A percentile compares a stretch with the other conserved stretches of the same genome.
phyloP scores from a whole-genome alignment of 2,888 invertebrate species.

The Sarcophaga carnaria region DNA sequence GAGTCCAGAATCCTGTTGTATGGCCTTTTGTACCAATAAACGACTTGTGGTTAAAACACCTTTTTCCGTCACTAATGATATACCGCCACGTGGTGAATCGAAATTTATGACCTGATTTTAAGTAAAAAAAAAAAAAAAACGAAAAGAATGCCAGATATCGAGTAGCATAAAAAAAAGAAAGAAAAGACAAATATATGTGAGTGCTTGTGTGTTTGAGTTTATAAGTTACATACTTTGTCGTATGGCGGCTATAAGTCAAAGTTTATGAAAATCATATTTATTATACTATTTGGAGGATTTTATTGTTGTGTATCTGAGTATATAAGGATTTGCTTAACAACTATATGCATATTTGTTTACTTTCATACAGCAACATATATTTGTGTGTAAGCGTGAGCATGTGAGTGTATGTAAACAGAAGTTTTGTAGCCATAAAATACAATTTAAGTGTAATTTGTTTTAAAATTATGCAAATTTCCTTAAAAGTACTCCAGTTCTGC shows the following conservation, averaged over 20 bases:
- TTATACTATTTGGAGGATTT: slow-evolving; percentile 20
- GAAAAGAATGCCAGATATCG: slow-evolving; percentile 45
- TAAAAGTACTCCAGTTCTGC: slow-evolving; percentile 5
- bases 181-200: slow-evolving; percentile 41
- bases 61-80: slow-evolving; percentile 93
- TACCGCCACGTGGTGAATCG: slow-evolving; percentile 93
- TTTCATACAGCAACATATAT: neutral
- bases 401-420: neutral
- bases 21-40: slow-evolving; percentile 91
- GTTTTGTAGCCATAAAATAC: slow-evolving; percentile 11
- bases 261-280: slow-evolving; percentile 26
- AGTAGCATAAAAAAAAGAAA: slow-evolving; percentile 39
- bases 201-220: slow-evolving; percentile 13
- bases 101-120: slow-evolving; percentile 90
- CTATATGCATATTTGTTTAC: neutral
- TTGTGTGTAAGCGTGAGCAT: neutral
- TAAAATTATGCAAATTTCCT: slow-evolving; percentile 57
- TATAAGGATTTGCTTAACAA: slow-evolving; percentile 9
- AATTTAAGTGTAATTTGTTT: slow-evolving; percentile 39
- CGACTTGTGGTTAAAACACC: slow-evolving; percentile 92
- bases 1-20: slow-evolving; percentile 89
- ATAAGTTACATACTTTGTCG: neutral
- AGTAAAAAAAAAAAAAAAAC: slow-evolving; percentile 46
- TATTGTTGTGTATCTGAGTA: neutral
- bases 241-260: slow-evolving; percentile 7